Conservation (phyloP, 2,113 vertebrate genomes). For the Plecotus auritus region DNA sequence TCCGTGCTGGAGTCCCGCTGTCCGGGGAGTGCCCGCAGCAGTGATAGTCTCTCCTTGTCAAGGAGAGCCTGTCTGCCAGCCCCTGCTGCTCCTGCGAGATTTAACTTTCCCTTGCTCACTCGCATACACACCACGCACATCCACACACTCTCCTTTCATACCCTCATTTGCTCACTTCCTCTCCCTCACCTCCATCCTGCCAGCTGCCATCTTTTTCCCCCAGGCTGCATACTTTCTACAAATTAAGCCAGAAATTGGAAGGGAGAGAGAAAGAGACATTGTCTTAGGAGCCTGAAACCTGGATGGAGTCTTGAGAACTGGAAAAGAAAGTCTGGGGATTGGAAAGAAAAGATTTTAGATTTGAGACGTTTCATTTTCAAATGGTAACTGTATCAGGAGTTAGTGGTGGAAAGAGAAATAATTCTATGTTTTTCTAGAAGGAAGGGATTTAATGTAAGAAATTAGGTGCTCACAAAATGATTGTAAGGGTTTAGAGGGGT, state of each 20-base stretch:
- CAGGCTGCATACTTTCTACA: background rate
- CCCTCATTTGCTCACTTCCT: too few relatives aligned
- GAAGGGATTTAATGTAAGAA: background rate
- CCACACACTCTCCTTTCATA: too few relatives aligned
- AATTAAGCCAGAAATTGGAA: background rate
- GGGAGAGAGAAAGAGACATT: background rate
- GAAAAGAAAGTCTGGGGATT: background rate
- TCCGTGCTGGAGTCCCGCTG: too few relatives aligned
- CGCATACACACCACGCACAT: too few relatives aligned
- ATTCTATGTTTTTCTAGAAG: background rate
- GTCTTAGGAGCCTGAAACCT: background rate
- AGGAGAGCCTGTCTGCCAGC: too few relatives aligned
- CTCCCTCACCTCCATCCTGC: too few relatives aligned
- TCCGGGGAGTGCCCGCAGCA: too few relatives aligned
- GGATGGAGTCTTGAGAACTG: background rate
- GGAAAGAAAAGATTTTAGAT: background rate
- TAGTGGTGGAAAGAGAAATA: background rate
- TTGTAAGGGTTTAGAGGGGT: background rate
- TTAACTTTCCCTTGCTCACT: too few relatives aligned
- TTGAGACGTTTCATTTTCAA: background rate
- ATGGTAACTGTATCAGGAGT: background rate
- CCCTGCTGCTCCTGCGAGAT: too few relatives aligned
- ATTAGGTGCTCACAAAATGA: background rate
- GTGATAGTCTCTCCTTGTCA: too few relatives aligned
- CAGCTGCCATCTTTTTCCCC: too few relatives aligned